Evolutionary conservation across 1,140 invertebrate genomes (phyloP).

Genomic region (Drosophila murphyi): DNA sequence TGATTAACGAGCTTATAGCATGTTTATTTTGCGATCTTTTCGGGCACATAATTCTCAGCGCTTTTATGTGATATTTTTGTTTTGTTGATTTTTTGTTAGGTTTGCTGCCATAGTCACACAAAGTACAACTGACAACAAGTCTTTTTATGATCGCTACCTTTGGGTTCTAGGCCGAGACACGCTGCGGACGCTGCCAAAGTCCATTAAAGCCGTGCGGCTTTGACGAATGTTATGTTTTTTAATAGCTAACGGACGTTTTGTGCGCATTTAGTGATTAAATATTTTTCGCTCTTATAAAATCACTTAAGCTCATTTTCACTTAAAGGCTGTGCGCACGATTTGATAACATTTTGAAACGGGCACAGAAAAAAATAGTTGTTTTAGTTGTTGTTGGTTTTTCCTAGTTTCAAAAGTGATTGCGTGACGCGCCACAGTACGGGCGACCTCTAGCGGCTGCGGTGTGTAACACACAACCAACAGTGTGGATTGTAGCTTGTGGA

Average conservation of each 20-base stretch:
- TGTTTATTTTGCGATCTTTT: constrained; percentile 62
- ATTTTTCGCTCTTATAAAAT: constrained; percentile 62
- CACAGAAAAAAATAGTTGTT: background rate
- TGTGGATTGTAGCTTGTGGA: constrained; percentile 4
- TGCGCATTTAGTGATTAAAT: constrained; percentile 55
- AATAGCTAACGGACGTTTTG: constrained; percentile 35
- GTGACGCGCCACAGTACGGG: background rate
- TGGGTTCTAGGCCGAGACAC: constrained; percentile 51
- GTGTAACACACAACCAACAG: background rate
- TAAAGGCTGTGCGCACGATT: constrained; percentile 15
- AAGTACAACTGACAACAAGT: constrained; percentile 72
- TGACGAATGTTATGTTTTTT: constrained; percentile 55
- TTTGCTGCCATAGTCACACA: constrained; percentile 33
- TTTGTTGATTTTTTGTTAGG: constrained; percentile 48
- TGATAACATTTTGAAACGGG: constrained; percentile 30
- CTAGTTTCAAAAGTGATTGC: constrained; percentile 4
- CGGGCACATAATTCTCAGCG: constrained; percentile 41
- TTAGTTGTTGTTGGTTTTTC: constrained; percentile 2
- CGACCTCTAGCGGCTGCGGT: constrained; percentile 14
- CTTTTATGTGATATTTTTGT: constrained; percentile 19
- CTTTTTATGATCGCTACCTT: constrained; percentile 72
- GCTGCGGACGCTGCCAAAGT: constrained; percentile 60
- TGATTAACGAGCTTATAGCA: constrained; percentile 82
- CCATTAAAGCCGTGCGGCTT: constrained; percentile 64
- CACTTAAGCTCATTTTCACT: constrained; percentile 39